Percentiles rank a stretch among this genome's conserved stretches.
phyloP scores from a whole-genome alignment of 2,113 vertebrate genomes.

The Ciconia maguari region DNA sequence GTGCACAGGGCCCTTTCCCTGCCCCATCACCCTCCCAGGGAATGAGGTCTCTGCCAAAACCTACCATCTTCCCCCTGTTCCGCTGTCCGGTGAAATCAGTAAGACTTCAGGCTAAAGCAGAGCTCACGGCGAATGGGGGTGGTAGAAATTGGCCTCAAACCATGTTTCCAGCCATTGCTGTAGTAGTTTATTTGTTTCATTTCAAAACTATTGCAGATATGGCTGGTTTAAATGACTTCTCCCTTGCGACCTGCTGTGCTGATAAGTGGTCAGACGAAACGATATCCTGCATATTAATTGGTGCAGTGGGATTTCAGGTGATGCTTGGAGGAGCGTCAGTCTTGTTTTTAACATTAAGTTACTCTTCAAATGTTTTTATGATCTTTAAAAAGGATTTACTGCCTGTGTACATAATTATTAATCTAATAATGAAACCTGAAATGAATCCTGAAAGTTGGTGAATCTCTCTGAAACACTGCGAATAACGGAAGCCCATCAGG shows the following conservation, averaged over 20 bases:
- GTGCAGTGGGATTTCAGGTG: neutral
- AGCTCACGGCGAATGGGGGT: rapidly evolving
- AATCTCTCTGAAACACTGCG: neutral
- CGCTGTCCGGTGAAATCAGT: neutral
- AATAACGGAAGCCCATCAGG: neutral
- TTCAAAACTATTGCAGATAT: neutral
- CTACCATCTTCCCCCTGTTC: neutral
- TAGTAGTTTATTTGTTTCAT: neutral
- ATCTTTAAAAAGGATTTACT: neutral
- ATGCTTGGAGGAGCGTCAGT: neutral
- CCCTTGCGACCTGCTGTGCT: neutral
- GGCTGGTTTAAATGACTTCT: neutral
- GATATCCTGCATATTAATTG: neutral
- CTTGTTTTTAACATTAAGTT: neutral
- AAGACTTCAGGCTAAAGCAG: neutral
- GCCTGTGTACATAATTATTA: neutral
- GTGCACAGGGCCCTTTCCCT: neutral
- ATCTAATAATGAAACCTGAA: neutral
- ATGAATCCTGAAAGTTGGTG: neutral
- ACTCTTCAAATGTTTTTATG: neutral
- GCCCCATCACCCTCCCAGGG: neutral
- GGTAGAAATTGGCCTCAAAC: neutral
- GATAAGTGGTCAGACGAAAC: neutral
- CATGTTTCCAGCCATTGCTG: neutral
- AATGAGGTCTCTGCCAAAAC: neutral